Base-by-base conservation (phyloP, 2,888 invertebrate genomes). In the Augochlorella aurata region DNA sequence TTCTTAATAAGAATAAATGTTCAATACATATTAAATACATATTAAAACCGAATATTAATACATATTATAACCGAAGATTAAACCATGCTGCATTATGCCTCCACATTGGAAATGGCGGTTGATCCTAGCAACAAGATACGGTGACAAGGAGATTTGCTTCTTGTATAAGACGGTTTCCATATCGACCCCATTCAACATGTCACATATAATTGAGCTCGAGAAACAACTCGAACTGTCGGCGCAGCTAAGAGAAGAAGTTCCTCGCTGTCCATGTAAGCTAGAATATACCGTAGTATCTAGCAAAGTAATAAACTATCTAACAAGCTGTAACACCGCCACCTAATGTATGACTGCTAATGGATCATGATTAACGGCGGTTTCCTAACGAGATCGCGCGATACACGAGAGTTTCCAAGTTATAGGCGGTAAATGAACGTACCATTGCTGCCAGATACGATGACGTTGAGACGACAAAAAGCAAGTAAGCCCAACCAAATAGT, bases 311-410 rank as follows among this genome's bases (percentile, higher is more conserved):
- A 80, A 80, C 77, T 81, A 69, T 29, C 65, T 69, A 84, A 81
- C 84, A 77, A 74, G 80, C 63, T 74, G 65, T 72, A 84, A 79
- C 73, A 63, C 52, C 73, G 44, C 44, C 72, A 50, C 38, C 83
- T 71, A 78, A 75, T 77, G 66, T 73, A 76, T 66, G 58, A 77
- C 72, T 83, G 73, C 66, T 83, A 82, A 82, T 82, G 73, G 69
- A 74, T 77, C 65, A 54, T 73, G 72, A 82, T 82, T 82, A 82
- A 83, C 83, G 69, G 47, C n/a, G 77, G 71, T 63, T 69, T 76
- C 58, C 82, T 82, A 82, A 82, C 83, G 73, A 81, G 82, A 81
- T 71, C 67, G 61, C 38, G 61, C 38, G 45, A 29, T 74, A 66
- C n/a, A 58, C 44, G 52, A 44, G 54, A 81, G 74, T 81, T 74